phyloP scores from a whole-genome alignment of 1,140 invertebrate genomes.

The Teleogryllus occipitalis region DNA sequence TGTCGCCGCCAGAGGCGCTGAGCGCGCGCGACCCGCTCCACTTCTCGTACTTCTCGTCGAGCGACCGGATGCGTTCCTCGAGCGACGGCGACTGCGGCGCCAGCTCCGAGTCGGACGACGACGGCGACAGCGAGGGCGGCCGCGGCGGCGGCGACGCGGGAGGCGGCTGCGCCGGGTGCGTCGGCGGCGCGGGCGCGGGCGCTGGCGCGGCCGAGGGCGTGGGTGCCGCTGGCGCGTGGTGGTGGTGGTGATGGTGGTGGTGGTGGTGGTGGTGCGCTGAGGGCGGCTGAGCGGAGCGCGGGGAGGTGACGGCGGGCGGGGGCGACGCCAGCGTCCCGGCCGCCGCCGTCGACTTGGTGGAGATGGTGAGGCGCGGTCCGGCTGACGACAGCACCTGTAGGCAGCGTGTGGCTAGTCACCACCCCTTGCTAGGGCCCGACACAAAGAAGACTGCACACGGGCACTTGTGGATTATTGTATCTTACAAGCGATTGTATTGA shows the following conservation, averaged over 20 bases:
- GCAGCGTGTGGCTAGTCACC: no score
- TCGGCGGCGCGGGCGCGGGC: slow-evolving; percentile 10
- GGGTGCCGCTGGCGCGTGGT: neutral
- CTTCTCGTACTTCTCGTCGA: slow-evolving; percentile 89
- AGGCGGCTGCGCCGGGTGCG: slow-evolving; percentile 14
- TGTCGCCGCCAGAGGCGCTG: slow-evolving; percentile 47
- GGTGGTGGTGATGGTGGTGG: neutral
- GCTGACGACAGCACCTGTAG: neutral
- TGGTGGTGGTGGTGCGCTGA: slow-evolving; percentile 8
- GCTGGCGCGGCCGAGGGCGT: neutral
- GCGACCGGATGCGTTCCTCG: slow-evolving; percentile 67
- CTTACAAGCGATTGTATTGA: no score
- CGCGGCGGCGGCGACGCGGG: slow-evolving; percentile 25
- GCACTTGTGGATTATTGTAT: no score
- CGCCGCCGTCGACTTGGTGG: slow-evolving; percentile 32
- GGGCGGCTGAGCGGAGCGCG: slow-evolving; percentile 32
- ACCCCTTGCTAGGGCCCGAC: no score
- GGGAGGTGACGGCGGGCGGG: slow-evolving; percentile 30
- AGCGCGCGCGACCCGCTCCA: slow-evolving; percentile 64
- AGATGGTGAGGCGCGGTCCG: neutral
- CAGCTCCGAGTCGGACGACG: slow-evolving; percentile 35
- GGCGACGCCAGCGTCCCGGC: slow-evolving; percentile 15
- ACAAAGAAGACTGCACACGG: no score
- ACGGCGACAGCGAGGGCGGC: slow-evolving; percentile 26
- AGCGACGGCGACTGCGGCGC: slow-evolving; percentile 34